Evolutionary conservation across 1,140 invertebrate species (phyloP).

Genomic region (Aphaenogaster floridana): DNA sequence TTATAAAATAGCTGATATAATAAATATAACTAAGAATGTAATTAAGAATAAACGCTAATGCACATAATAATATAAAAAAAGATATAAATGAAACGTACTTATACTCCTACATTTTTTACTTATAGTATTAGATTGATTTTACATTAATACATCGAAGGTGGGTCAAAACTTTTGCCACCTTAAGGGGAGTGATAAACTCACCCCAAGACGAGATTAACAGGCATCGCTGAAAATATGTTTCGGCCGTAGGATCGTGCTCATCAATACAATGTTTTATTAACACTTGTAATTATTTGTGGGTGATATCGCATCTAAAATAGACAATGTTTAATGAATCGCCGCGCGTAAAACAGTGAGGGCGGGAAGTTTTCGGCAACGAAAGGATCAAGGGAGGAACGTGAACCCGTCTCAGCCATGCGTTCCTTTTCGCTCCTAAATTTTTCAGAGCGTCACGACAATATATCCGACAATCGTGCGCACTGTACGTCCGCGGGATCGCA

Average conservation of each 20-base stretch:
- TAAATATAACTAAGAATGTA: not conserved
- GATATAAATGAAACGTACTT: not conserved
- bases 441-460: conserved; percentile 68
- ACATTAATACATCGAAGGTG: not conserved
- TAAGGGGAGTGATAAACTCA: not conserved
- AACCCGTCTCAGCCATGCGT: conserved; percentile 11
- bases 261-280: not conserved
- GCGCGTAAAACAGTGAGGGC: not conserved
- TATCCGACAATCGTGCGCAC: conserved; percentile 71
- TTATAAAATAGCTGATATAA: not conserved
- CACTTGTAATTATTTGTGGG: not conserved
- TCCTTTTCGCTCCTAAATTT: conserved; percentile 68
- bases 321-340: not conserved
- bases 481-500: conserved; percentile 30
- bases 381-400: conserved; percentile 15
- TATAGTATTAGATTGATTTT: not conserved
- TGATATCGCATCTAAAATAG: not conserved
- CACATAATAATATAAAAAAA: not conserved
- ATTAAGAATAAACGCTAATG: not conserved
- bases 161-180: not conserved
- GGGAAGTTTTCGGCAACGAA: not conserved
- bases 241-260: not conserved
- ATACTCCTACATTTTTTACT: not conserved
- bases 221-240: not conserved
- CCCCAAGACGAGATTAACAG: not conserved